Evolutionary conservation across 2,888 invertebrate genomes (phyloP).

Genomic region (Bhutanitis thaidina): DNA sequence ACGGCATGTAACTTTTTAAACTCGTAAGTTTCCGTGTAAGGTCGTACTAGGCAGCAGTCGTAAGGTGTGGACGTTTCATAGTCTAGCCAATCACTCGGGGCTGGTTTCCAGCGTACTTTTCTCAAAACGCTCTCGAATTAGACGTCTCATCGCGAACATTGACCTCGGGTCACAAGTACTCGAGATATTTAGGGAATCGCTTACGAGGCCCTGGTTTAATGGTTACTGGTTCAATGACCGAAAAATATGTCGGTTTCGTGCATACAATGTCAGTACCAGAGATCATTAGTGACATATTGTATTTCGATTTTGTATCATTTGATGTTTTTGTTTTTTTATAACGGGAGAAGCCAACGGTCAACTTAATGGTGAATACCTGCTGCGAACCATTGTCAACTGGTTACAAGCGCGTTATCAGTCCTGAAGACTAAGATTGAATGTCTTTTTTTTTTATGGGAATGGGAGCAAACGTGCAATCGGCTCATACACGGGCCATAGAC

Average conservation of each 20-base stretch:
- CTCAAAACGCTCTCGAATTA: conserved; percentile 12
- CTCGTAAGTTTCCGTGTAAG: too few species aligned
- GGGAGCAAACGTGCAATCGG: too few species aligned
- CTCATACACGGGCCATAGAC: too few species aligned
- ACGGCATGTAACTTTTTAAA: too few species aligned
- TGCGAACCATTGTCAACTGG: too few species aligned
- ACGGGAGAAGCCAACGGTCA: too few species aligned
- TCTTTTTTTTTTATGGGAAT: too few species aligned
- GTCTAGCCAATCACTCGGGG: conserved; percentile 11
- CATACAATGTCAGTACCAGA: neutral
- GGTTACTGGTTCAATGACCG: conserved; percentile 10
- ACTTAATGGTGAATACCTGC: too few species aligned
- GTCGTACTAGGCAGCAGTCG: neutral
- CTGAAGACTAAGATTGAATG: too few species aligned
- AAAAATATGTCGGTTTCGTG: conserved; percentile 1
- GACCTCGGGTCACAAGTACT: conserved; percentile 2
- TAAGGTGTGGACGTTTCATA: neutral
- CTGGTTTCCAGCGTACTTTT: conserved; percentile 5
- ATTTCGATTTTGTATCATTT: neutral
- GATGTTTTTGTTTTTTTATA: too few species aligned
- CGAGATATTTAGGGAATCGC: neutral
- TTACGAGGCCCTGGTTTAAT: conserved; percentile 13
- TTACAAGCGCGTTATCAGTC: too few species aligned
- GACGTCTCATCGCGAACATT: conserved; percentile 5
- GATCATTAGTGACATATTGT: too few species aligned